phyloP scores from a whole-genome alignment of 1,140 invertebrate genomes.

The Drosophila sturtevanti region DNA sequence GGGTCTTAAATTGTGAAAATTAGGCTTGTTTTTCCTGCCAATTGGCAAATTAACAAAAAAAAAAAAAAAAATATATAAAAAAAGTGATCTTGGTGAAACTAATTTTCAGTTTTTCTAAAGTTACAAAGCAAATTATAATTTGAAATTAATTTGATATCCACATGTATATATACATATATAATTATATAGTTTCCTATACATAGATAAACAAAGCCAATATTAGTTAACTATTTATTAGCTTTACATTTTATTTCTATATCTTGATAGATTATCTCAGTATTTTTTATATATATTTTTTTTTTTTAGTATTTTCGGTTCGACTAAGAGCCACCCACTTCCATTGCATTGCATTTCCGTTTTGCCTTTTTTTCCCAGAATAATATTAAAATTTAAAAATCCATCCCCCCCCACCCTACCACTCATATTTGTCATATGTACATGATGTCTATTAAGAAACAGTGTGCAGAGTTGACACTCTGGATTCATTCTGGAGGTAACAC shows the following conservation, averaged over 20 bases:
- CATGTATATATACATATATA: too few species aligned
- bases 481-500: slow-evolving; percentile 8
- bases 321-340: slow-evolving; percentile 62
- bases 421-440: neutral
- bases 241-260: neutral
- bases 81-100: too few species aligned
- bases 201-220: too few species aligned
- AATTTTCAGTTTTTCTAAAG: too few species aligned
- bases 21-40: too few species aligned
- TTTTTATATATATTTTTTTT: neutral
- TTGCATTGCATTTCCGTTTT: slow-evolving; percentile 56
- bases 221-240: too few species aligned
- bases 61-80: too few species aligned
- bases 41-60: too few species aligned
- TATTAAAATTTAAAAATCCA: slow-evolving; percentile 71
- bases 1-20: too few species aligned
- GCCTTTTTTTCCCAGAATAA: slow-evolving; percentile 56
- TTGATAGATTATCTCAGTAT: neutral
- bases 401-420: neutral
- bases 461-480: slow-evolving; percentile 40
- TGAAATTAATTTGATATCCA: too few species aligned
- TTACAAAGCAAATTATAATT: too few species aligned
- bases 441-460: slow-evolving; percentile 35
- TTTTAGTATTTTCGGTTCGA: neutral
- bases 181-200: too few species aligned